phyloP scores from a whole-genome alignment of 1,140 invertebrate genomes.

The Papilio helenus region DNA sequence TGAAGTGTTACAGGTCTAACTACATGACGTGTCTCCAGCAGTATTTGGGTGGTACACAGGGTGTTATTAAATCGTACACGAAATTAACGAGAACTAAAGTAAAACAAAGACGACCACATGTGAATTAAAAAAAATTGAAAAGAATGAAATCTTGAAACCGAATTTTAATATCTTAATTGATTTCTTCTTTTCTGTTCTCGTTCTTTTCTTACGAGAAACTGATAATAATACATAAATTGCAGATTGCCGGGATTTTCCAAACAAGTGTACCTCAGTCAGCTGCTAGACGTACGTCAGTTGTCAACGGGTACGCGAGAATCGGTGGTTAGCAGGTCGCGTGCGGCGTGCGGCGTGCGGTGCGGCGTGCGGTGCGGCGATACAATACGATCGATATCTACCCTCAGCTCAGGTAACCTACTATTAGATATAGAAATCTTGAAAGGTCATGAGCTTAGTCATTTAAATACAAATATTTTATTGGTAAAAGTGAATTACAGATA shows the following conservation, averaged over 20 bases:
- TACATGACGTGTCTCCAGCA: too few species aligned
- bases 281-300: constrained; percentile 72
- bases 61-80: neutral
- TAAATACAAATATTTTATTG: too few species aligned
- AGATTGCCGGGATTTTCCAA: constrained; percentile 26
- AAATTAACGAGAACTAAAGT: neutral
- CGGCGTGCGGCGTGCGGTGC: constrained; percentile 39
- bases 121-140: too few species aligned
- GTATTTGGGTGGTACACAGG: too few species aligned
- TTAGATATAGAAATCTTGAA: constrained; percentile 30
- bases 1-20: too few species aligned
- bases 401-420: neutral
- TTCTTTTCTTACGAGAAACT: neutral
- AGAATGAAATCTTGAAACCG: too few species aligned
- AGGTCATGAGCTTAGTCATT: constrained; percentile 21
- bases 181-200: neutral
- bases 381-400: constrained; percentile 70
- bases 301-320: constrained; percentile 68
- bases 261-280: constrained; percentile 58
- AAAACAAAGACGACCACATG: too few species aligned
- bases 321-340: constrained; percentile 73
- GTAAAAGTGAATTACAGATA: too few species aligned
- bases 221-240: neutral
- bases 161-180: neutral
- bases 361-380: constrained; percentile 45